Percentiles rank a stretch among this genome's conserved stretches.
phyloP scores from a whole-genome alignment of 2,888 invertebrate species.

The Plagodis pulveraria region DNA sequence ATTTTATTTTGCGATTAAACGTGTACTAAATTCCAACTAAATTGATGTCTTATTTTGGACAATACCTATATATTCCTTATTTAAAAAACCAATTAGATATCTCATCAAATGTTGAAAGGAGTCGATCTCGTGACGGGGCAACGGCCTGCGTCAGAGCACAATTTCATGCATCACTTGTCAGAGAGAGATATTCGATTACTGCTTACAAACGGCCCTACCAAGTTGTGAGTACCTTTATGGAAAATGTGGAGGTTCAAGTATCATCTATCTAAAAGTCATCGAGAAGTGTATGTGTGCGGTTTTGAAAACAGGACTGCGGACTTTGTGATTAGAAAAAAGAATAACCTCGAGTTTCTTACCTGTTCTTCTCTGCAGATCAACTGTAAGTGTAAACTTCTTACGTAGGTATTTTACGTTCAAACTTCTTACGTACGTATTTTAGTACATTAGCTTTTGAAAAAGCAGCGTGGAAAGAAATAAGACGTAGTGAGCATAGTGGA shows the following conservation, averaged over 20 bases:
- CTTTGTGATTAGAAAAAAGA: too few species aligned
- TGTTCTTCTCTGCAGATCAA: too few species aligned
- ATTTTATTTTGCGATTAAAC: background rate
- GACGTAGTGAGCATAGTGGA: too few species aligned
- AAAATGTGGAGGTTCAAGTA: background rate
- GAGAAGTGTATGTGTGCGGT: too few species aligned
- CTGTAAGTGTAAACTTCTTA: too few species aligned
- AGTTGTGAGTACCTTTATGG: constrained; percentile 27
- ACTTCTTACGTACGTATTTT: too few species aligned
- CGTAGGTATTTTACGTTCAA: too few species aligned
- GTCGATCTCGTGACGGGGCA: constrained; percentile 58
- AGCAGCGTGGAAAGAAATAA: too few species aligned
- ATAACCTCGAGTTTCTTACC: too few species aligned
- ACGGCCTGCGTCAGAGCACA: constrained; percentile 63
- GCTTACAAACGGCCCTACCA: constrained; percentile 52
- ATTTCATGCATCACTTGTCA: constrained; percentile 77
- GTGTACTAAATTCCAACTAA: background rate
- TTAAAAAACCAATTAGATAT: constrained; percentile 19
- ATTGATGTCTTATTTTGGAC: constrained; percentile 1
- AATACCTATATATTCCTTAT: constrained; percentile 3
- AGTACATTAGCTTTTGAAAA: too few species aligned
- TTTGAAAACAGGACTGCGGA: too few species aligned
- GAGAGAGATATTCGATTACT: constrained; percentile 76
- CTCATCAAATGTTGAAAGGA: constrained; percentile 28
- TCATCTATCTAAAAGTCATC: background rate